Conservation (phyloP, 2,797 vertebrate species). For the Bufotes viridis region DNA sequence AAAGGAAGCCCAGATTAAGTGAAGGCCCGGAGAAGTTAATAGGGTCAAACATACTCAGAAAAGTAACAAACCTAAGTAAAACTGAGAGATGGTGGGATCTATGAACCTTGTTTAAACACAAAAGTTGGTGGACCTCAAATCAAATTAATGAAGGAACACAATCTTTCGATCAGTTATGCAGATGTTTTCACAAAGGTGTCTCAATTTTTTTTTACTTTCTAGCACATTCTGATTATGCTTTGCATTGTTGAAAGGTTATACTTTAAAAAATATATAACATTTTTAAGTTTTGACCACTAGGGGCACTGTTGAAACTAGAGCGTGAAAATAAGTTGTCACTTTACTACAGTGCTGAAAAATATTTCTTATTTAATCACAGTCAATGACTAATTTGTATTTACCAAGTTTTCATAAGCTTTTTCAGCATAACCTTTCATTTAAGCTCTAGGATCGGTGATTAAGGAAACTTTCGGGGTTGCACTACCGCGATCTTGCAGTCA, state of each 20-base stretch:
- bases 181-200: too few relatives aligned
- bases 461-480: too few relatives aligned
- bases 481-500: too few relatives aligned
- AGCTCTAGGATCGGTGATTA: too few relatives aligned
- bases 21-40: not conserved
- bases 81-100: too few relatives aligned
- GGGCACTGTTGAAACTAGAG: not conserved
- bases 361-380: not conserved
- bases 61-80: not conserved
- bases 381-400: too few relatives aligned
- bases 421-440: too few relatives aligned
- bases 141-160: not conserved
- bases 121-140: not conserved
- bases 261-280: not conserved
- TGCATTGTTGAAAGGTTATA: not conserved
- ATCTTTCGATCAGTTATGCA: too few relatives aligned
- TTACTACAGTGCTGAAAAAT: not conserved
- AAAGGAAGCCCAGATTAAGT: slow-evolving; percentile 65
- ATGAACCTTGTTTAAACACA: not conserved
- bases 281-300: not conserved
- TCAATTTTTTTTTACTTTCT: not conserved
- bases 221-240: not conserved
- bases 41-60: not conserved
- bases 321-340: not conserved
- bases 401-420: too few relatives aligned